phyloP scores from a whole-genome alignment of 2,797 vertebrate genomes.

The Pangasius krempfi region DNA sequence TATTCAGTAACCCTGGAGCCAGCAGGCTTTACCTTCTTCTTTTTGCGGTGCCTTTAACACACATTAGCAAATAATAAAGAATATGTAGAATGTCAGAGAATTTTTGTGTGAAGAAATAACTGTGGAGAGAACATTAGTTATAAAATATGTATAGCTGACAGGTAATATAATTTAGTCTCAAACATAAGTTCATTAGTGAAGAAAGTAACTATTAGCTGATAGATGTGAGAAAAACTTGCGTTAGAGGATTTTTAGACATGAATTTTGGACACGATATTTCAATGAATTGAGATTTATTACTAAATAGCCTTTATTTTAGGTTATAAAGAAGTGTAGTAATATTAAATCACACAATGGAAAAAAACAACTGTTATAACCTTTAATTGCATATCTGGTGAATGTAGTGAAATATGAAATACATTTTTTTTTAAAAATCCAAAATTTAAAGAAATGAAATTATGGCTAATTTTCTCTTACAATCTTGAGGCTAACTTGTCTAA shows the following conservation, averaged over 20 bases:
- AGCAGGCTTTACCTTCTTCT: background rate
- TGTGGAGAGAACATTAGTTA: slow-evolving; percentile 6
- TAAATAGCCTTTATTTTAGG: background rate
- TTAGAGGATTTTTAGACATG: background rate
- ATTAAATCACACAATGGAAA: background rate
- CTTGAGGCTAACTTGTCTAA: background rate
- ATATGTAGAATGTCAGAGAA: background rate
- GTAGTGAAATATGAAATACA: background rate
- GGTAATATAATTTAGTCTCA: background rate
- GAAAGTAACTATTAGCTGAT: background rate
- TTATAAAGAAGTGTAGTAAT: background rate
- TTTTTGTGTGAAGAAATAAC: background rate
- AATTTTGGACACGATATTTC: background rate
- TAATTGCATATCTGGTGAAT: background rate
- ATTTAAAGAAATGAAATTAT: background rate
- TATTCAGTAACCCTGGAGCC: slow-evolving; percentile 12
- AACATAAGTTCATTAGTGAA: background rate
- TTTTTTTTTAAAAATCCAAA: background rate
- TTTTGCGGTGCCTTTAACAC: background rate
- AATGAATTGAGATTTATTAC: background rate
- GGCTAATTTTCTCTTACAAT: background rate
- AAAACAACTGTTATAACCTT: background rate
- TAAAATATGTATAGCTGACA: background rate
- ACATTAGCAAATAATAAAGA: background rate
- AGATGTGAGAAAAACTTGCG: background rate